Conservation (phyloP, 1,140 invertebrate species). For the Onthophagus taurus region DNA sequence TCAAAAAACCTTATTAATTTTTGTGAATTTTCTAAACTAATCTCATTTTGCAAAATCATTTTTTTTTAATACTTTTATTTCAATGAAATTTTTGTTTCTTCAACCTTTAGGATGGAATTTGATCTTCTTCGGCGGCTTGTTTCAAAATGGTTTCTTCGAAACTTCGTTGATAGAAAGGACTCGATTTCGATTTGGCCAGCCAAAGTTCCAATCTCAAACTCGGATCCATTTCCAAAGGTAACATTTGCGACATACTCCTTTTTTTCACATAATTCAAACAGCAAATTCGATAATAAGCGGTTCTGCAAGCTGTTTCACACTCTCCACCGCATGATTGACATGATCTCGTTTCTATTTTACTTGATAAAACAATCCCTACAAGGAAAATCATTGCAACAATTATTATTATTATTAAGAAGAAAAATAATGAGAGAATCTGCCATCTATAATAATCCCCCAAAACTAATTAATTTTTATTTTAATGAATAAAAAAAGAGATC, state of each 20-base stretch:
- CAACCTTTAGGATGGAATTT: not conserved
- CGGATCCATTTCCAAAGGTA: conserved; percentile 26
- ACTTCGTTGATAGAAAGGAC: conserved; percentile 12
- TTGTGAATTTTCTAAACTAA: no score
- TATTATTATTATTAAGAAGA: no score
- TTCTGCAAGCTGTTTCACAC: conserved; percentile 47
- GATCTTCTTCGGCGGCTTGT: not conserved
- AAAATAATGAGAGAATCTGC: no score
- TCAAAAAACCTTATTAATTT: no score
- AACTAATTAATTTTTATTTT: no score
- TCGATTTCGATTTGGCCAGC: conserved; percentile 30
- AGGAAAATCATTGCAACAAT: no score
- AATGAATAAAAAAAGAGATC: no score
- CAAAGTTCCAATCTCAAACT: conserved; percentile 33
- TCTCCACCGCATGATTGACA: conserved; percentile 50
- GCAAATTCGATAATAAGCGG: conserved; percentile 47
- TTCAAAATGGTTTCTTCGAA: conserved; percentile 7
- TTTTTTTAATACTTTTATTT: no score
- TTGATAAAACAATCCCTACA: no score
- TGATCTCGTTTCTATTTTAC: conserved; percentile 19
- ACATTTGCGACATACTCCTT: conserved; percentile 20
- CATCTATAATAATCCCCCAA: no score
- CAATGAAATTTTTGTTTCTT: no score
- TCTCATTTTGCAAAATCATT: no score
- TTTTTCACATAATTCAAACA: conserved; percentile 53